Evolutionary conservation across 2,797 vertebrate species (phyloP).

Genomic region (Mus caroli): DNA sequence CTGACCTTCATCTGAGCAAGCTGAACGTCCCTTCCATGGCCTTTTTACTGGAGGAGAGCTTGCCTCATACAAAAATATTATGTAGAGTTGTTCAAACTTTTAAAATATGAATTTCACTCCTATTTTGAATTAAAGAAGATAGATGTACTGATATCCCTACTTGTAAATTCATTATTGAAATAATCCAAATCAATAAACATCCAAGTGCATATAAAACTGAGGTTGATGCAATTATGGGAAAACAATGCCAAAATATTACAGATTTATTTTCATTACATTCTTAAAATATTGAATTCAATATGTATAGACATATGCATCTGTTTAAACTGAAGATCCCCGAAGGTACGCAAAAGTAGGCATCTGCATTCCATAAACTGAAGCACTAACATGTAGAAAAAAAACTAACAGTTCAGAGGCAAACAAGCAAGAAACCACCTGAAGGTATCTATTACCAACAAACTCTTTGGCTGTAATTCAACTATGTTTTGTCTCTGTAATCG

Average conservation of each 20-base stretch:
- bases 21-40: background rate
- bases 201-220: no score
- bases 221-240: background rate
- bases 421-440: no score
- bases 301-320: background rate
- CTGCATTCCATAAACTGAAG: background rate
- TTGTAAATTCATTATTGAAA: background rate
- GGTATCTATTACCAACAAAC: background rate
- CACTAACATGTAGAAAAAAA: background rate
- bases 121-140: background rate
- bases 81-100: background rate
- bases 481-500: background rate
- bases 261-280: background rate
- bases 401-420: background rate
- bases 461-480: background rate
- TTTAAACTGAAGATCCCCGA: background rate
- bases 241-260: background rate
- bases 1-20: background rate
- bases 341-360: background rate
- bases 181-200: background rate
- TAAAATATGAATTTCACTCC: background rate
- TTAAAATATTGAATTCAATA: background rate
- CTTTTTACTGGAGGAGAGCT: background rate
- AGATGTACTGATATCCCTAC: background rate
- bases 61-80: background rate